Conservation (phyloP, 1,140 invertebrate genomes). For the Bradynema listronoti region DNA sequence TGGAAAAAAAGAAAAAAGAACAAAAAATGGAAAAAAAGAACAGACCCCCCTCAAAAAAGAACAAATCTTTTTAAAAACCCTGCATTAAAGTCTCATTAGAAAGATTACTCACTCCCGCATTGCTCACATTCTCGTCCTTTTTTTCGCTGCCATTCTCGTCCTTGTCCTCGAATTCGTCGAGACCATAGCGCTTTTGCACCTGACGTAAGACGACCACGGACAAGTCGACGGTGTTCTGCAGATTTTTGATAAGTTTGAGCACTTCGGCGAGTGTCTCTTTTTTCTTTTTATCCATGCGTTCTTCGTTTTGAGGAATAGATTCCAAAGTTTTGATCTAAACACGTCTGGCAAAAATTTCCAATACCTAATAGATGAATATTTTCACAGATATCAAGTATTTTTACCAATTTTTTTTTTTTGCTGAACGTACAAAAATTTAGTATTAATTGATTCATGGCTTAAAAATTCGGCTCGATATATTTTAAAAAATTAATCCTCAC, state of each 20-base stretch:
- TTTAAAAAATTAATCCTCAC: no score
- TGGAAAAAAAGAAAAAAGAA: neutral
- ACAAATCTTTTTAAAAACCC: no score
- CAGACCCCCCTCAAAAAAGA: neutral
- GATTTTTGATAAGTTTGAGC: slow-evolving; percentile 30
- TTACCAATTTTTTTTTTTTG: no score
- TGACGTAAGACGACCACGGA: slow-evolving; percentile 46
- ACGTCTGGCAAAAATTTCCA: neutral
- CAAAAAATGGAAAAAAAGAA: neutral
- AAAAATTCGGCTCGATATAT: no score
- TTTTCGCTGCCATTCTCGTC: slow-evolving; percentile 25
- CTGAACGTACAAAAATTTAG: no score
- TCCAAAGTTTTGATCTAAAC: neutral
- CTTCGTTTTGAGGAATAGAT: slow-evolving; percentile 19
- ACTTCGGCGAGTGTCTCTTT: slow-evolving; percentile 40
- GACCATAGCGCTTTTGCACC: slow-evolving; percentile 36
- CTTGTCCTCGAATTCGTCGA: neutral
- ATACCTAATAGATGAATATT: neutral
- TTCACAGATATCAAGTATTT: neutral
- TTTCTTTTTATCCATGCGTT: slow-evolving; percentile 34
- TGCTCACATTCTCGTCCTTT: slow-evolving; percentile 6
- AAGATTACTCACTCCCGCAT: slow-evolving; percentile 5
- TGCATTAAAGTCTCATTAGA: no score
- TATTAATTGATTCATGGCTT: no score
- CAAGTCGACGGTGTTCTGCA: slow-evolving; percentile 52